These are phyloP conservation scores for Varanus komodoensis DNA, from an alignment of 2,113 vertebrate species.

Conservation along the genomic window DNA sequence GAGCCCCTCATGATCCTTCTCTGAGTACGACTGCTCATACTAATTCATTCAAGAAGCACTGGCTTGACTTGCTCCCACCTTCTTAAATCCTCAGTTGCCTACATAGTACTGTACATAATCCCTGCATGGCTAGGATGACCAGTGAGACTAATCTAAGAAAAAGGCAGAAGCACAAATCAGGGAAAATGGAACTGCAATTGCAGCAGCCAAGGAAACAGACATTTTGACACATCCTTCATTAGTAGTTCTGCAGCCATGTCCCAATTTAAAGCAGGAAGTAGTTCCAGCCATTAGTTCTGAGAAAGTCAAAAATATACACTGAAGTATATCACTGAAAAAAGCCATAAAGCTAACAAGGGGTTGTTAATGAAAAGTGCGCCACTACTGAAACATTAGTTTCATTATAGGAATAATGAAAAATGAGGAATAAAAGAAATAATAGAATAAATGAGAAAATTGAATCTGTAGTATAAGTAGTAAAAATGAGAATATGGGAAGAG, in stretches of 20 bases:
- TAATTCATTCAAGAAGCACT: neutral
- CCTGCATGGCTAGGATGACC: neutral
- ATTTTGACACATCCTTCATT: neutral
- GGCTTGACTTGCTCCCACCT: neutral
- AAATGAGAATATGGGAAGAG: neutral
- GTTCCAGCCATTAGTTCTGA: neutral
- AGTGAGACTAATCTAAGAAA: neutral
- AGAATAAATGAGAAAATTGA: constrained; percentile 13
- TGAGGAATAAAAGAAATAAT: constrained; percentile 29
- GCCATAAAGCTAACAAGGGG: neutral
- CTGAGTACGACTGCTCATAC: neutral
- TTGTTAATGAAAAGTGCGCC: neutral
- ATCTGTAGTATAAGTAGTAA: neutral
- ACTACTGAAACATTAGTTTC: neutral
- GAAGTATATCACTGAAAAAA: neutral
- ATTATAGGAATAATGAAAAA: neutral
- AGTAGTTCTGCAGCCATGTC: neutral
- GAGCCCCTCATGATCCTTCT: neutral
- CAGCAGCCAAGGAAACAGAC: neutral
- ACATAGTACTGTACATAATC: neutral
- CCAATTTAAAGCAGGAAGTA: neutral
- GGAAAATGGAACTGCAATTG: neutral
- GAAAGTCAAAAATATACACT: neutral
- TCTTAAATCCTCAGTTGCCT: neutral
- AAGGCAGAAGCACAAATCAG: neutral